Base-by-base conservation (phyloP, 2,797 vertebrate species). In the Eulemur mongoz region DNA sequence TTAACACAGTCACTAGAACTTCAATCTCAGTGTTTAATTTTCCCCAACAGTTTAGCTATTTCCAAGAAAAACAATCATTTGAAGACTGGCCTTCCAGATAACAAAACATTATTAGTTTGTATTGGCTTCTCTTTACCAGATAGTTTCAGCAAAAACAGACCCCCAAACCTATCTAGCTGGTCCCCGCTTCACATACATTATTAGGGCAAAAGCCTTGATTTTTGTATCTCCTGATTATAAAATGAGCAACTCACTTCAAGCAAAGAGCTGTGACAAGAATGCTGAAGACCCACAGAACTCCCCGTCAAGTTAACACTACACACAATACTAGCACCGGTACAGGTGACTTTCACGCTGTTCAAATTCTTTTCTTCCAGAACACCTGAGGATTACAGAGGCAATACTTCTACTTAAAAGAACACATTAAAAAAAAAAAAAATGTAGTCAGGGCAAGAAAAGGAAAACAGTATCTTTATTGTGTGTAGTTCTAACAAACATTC, bases 401-500 rank as follows among this genome's bases (percentile, higher is more conserved):
- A 43, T 35, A 20, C 18, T 1, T 96, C 79, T 57, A 87, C 92
- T 18, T 32, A 22, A 50, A 94, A 69, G 69, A 65, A 11, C 54
- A 25, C 54, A 57, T 10, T 57, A 7, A 52, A 65, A 81, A 69
- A 81, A 73, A 40, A 95, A 48, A 50, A 91, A 95, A 17, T 89
- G 63, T 73, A 96, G 94, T 50, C 22, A 67, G 43, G 17, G 80
- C 89, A 94, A 91, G 89, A 96, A 94, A 98, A 98, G 96, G 45
- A 89, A 98, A 97, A 94, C 97, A 96, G 95, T 25, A 15, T 95
- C 82, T 4, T 96, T 97, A 93, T 97, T 96, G 97, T 97, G 22
- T 75, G 70, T 81, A 43, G 80, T 73, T 97, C 98, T 97, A 93
- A 97, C 97, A 97, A 95, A 97, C 75, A 90, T 48, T 92, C 89